A percentile compares a stretch with the other conserved stretches of the same genome.
Conservation (phyloP, 2,797 vertebrate species). For the Mycteria americana region DNA sequence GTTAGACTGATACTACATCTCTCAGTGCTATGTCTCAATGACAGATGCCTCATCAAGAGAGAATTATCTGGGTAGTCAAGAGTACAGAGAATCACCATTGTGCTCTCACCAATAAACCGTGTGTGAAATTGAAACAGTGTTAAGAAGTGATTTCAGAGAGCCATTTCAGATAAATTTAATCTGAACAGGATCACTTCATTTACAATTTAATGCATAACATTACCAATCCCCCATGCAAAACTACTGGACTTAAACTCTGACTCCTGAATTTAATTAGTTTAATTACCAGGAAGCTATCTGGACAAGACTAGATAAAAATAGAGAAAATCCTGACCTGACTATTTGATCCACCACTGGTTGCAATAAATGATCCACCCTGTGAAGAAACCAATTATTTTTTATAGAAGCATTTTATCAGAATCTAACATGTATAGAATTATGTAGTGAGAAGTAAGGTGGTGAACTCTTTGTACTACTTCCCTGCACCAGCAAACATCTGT, state of each 20-base stretch:
- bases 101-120: neutral
- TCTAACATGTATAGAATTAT: neutral
- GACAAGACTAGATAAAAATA: neutral
- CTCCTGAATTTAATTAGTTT: neutral
- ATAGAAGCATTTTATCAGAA: neutral
- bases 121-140: neutral
- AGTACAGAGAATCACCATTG: neutral
- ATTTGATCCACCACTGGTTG: neutral
- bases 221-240: neutral
- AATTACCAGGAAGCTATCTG: neutral
- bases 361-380: slow-evolving; percentile 58
- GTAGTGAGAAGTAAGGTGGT: neutral
- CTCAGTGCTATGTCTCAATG: neutral
- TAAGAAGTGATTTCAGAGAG: neutral
- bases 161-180: neutral
- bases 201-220: neutral
- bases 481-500: neutral
- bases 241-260: neutral
- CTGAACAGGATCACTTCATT: neutral
- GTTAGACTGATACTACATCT: neutral
- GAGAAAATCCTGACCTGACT: slow-evolving; percentile 49
- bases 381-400: slow-evolving; percentile 15
- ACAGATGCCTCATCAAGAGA: neutral
- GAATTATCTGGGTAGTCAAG: neutral
- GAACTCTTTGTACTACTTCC: neutral